Conservation (phyloP, 2,113 vertebrate genomes). For the Carassius auratus region DNA sequence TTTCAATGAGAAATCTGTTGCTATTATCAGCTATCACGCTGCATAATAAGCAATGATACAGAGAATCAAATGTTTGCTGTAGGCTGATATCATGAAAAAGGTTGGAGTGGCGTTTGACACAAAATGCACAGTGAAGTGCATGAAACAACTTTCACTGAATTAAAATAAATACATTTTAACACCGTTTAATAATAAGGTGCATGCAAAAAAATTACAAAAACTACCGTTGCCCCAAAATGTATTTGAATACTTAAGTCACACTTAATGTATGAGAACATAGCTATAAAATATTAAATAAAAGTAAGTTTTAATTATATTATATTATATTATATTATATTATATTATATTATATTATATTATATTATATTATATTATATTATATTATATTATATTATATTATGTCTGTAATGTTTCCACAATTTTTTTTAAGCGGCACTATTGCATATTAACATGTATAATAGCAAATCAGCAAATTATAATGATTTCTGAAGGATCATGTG, state of each 20-base stretch:
- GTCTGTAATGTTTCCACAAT: not conserved
- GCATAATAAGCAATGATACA: slow-evolving; percentile 37
- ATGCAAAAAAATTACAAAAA: not conserved
- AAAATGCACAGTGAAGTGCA: not conserved
- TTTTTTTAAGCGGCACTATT: too few species aligned
- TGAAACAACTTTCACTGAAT: not conserved
- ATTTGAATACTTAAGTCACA: not conserved
- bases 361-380: too few species aligned
- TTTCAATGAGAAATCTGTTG: slow-evolving; percentile 50
- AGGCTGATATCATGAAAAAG: not conserved
- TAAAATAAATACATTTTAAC: not conserved
- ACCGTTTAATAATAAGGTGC: not conserved
- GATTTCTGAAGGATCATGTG: not conserved
- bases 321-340: not conserved
- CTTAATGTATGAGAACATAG: not conserved
- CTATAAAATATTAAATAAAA: not conserved
- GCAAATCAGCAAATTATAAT: not conserved
- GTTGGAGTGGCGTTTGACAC: not conserved
- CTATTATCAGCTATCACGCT: slow-evolving; percentile 37
- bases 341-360: not conserved
- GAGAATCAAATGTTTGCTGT: slow-evolving; percentile 13
- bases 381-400: too few species aligned
- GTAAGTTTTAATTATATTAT: too few species aligned
- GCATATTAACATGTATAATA: not conserved
- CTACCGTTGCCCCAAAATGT: not conserved